These are phyloP conservation scores for Syrrhaptes paradoxus DNA, from an alignment of 2,113 vertebrate genomes.

Conservation along the genomic window DNA sequence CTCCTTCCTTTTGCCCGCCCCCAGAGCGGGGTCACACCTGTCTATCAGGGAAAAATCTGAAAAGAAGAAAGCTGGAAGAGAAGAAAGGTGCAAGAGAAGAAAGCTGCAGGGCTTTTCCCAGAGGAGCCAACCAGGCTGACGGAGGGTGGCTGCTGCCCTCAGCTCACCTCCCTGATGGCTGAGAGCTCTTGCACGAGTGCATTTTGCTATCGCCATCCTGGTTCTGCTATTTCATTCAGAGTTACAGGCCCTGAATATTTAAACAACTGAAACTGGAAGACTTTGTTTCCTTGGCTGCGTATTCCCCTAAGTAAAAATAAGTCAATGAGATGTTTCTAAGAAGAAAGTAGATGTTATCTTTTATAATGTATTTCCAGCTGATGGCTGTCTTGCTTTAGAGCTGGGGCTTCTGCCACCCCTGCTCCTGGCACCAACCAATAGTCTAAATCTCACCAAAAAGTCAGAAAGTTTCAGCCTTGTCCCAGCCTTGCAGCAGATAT, in stretches of 20 bases:
- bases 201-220: background rate
- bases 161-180: background rate
- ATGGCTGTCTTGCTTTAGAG: background rate
- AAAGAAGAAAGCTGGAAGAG: constrained; percentile 32
- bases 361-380: background rate
- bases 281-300: background rate
- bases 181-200: background rate
- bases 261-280: background rate
- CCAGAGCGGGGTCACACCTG: constrained; percentile 12
- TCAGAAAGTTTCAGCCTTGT: background rate
- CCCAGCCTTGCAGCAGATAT: background rate
- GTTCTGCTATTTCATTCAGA: background rate
- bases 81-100: constrained; percentile 53
- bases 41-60: constrained; percentile 30
- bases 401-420: background rate
- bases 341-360: background rate
- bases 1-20: background rate
- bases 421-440: background rate
- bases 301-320: background rate
- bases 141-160: constrained; percentile 45
- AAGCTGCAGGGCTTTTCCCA: constrained; percentile 62
- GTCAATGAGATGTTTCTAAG: background rate
- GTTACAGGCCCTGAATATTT: background rate
- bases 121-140: background rate
- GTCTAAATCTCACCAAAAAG: background rate